Evolutionary conservation across 2,888 invertebrate species (phyloP).

Genomic region (Notocelia uddmanniana): DNA sequence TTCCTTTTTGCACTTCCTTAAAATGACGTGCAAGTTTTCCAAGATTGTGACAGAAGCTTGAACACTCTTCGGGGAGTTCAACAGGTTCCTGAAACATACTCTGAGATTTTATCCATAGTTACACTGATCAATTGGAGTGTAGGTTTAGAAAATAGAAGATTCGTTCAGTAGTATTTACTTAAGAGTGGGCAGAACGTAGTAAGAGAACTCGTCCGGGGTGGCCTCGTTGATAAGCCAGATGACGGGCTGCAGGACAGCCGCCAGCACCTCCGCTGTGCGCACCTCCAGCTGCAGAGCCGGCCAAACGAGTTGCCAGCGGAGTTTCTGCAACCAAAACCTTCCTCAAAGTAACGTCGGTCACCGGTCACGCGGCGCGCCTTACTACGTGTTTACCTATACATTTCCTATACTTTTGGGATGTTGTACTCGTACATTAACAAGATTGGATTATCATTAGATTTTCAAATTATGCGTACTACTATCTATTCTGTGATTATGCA

Average conservation of each 20-base stretch:
- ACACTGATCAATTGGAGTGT: neutral
- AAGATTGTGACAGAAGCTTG: constrained; percentile 95
- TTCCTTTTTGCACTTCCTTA: constrained; percentile 93
- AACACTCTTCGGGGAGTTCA: constrained; percentile 91
- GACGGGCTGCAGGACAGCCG: constrained; percentile 93
- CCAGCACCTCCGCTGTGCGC: constrained; percentile 93
- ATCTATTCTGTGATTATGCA: too few relatives aligned
- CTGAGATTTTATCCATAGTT: constrained; percentile 34
- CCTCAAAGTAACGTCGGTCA: neutral
- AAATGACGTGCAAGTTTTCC: constrained; percentile 95
- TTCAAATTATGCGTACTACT: too few relatives aligned
- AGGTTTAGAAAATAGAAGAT: neutral
- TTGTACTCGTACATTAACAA: too few relatives aligned
- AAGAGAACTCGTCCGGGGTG: constrained; percentile 91
- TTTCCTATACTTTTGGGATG: too few relatives aligned
- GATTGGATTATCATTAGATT: too few relatives aligned
- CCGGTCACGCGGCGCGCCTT: too few relatives aligned
- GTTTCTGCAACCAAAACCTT: constrained; percentile 89
- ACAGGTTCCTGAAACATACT: constrained; percentile 86
- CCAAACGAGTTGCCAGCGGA: constrained; percentile 98
- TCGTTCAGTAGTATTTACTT: constrained; percentile 87
- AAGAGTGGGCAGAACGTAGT: constrained; percentile 92
- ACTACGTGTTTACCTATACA: too few relatives aligned
- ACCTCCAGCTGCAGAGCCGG: constrained; percentile 95
- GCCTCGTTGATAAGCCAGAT: constrained; percentile 93